A percentile compares a stretch with the other conserved stretches of the same genome.
Conservation (phyloP, 2,888 invertebrate species). For the Nymphalis polychloros region DNA sequence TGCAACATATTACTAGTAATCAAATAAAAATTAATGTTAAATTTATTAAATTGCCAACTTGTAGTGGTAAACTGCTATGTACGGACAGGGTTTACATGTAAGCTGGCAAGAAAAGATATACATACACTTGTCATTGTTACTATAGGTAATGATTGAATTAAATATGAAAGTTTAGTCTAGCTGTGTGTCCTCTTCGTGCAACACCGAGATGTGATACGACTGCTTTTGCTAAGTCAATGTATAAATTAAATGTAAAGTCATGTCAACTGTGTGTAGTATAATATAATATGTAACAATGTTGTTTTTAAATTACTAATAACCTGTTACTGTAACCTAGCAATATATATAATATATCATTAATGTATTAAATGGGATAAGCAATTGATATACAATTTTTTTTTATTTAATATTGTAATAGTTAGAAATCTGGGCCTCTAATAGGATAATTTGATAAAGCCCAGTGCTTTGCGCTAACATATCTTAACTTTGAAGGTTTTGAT, state of each 20-base stretch:
- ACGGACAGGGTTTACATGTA: not conserved
- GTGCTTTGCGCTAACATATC: conserved; percentile 48
- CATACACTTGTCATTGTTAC: too few species aligned
- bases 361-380: conserved; percentile 1
- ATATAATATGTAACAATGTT: conserved; percentile 1
- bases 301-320: not conserved
- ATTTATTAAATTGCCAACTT: not conserved
- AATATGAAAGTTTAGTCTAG: too few species aligned
- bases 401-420: conserved; percentile 27
- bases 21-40: not conserved
- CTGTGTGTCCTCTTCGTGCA: too few species aligned
- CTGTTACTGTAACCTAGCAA: conserved; percentile 1
- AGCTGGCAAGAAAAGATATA: not conserved
- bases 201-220: too few species aligned
- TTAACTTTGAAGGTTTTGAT: conserved; percentile 11
- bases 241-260: not conserved
- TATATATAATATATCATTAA: not conserved
- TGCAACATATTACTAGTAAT: not conserved
- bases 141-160: too few species aligned
- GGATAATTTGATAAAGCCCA: conserved; percentile 62
- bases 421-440: conserved; percentile 67
- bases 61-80: not conserved
- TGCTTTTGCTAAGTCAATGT: not conserved
- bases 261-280: not conserved
- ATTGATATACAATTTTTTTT: not conserved